Percentiles rank a stretch among this genome's conserved stretches.
phyloP scores from a whole-genome alignment of 2,888 invertebrate genomes.

The Diarsia rubi region DNA sequence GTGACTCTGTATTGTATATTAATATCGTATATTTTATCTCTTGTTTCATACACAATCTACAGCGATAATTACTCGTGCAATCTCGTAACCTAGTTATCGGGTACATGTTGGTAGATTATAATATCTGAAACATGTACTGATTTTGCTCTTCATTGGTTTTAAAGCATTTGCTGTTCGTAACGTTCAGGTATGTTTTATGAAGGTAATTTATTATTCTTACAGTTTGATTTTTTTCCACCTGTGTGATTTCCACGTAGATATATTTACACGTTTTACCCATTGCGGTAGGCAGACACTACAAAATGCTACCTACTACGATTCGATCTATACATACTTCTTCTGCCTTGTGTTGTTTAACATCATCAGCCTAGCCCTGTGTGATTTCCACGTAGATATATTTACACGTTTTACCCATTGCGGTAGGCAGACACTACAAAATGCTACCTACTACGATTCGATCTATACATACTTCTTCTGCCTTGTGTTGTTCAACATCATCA shows the following conservation, averaged over 20 bases:
- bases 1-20: not conserved
- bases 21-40: not conserved
- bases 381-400: no score
- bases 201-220: not conserved
- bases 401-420: no score
- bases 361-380: no score
- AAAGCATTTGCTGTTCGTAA: not conserved
- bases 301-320: no score
- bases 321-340: no score
- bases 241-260: not conserved
- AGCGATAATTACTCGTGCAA: slow-evolving; percentile 15
- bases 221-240: not conserved
- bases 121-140: slow-evolving; percentile 7
- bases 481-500: no score
- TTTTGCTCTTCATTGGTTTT: not conserved
- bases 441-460: no score
- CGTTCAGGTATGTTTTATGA: not conserved
- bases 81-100: slow-evolving; percentile 25
- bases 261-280: not conserved
- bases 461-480: no score
- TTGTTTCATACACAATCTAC: not conserved
- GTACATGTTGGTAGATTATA: slow-evolving; percentile 2
- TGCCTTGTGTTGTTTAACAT: no score
- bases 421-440: no score
- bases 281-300: no score